Conservation (phyloP, 2,888 invertebrate species). For the Acanthosepion lycidas region DNA sequence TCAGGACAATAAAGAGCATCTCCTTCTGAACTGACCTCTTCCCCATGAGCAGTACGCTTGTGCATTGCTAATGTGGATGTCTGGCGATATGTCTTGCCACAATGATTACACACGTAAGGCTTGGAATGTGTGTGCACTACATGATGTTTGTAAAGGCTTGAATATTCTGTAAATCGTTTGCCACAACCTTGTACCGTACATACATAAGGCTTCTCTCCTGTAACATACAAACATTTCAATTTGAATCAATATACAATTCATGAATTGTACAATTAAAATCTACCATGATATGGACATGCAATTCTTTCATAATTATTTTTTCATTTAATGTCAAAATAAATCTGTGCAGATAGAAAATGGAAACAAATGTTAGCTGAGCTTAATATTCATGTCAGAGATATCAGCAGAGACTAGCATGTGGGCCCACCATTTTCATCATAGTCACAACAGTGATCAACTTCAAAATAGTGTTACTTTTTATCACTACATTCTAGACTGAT, state of each 20-base stretch:
- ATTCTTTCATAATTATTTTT: neutral
- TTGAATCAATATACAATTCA: too few species aligned
- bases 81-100: constrained; percentile 79
- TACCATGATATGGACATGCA: neutral
- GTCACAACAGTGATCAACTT: too few species aligned
- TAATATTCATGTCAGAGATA: too few species aligned
- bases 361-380: too few species aligned
- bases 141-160: constrained; percentile 82
- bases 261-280: neutral
- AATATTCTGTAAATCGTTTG: constrained; percentile 82
- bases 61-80: constrained; percentile 80
- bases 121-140: constrained; percentile 79
- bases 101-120: constrained; percentile 79
- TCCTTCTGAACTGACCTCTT: constrained; percentile 62
- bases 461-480: too few species aligned
- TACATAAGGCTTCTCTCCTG: constrained; percentile 80
- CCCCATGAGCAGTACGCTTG: constrained; percentile 79
- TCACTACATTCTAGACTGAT: too few species aligned
- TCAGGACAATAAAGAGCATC: constrained; percentile 54
- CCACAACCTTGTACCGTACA: constrained; percentile 80
- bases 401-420: too few species aligned
- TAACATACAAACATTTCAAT: constrained; percentile 43
- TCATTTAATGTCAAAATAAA: neutral
- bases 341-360: too few species aligned
- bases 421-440: too few species aligned